A percentile compares a stretch with the other conserved stretches of the same genome.
Conservation (phyloP, 2,888 invertebrate genomes). For the Microdon myrmicae region DNA sequence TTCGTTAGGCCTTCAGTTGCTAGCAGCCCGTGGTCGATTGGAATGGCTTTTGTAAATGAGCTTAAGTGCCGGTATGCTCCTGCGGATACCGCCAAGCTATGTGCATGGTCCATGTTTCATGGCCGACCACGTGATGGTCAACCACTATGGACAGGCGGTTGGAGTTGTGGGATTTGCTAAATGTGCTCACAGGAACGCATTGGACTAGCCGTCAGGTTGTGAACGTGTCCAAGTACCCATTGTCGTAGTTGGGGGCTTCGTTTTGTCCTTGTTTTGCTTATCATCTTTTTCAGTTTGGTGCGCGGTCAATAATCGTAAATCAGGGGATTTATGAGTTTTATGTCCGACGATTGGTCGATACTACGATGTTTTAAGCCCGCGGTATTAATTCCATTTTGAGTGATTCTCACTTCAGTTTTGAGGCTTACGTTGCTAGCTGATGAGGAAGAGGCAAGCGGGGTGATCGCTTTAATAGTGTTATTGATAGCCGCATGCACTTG, state of each 20-base stretch:
- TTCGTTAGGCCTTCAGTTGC: conserved; percentile 40
- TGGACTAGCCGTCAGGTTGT: conserved; percentile 26
- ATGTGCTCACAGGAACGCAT: conserved; percentile 49
- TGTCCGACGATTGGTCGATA: conserved; percentile 31
- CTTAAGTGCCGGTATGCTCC: conserved; percentile 18
- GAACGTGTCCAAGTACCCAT: conserved; percentile 11
- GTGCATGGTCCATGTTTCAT: neutral
- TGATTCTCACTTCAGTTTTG: conserved; percentile 36
- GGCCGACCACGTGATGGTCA: conserved; percentile 2
- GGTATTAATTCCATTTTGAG: conserved; percentile 50
- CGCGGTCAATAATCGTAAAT: conserved; percentile 52
- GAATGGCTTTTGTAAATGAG: conserved; percentile 39
- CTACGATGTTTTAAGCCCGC: conserved; percentile 44
- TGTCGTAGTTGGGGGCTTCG: neutral
- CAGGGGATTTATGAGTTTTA: conserved; percentile 52
- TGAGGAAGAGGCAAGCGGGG: neutral
- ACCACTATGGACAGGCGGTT: conserved; percentile 11
- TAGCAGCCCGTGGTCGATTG: conserved; percentile 15
- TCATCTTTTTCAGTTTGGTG: conserved; percentile 39
- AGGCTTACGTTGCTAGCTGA: neutral
- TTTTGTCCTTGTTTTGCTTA: conserved; percentile 19
- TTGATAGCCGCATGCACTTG: conserved; percentile 47
- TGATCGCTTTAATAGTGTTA: conserved; percentile 40
- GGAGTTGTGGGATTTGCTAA: conserved; percentile 35
- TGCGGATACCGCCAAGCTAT: conserved; percentile 1